Conservation (phyloP, 2,113 vertebrate species). For the Lanius ludovicianus region DNA sequence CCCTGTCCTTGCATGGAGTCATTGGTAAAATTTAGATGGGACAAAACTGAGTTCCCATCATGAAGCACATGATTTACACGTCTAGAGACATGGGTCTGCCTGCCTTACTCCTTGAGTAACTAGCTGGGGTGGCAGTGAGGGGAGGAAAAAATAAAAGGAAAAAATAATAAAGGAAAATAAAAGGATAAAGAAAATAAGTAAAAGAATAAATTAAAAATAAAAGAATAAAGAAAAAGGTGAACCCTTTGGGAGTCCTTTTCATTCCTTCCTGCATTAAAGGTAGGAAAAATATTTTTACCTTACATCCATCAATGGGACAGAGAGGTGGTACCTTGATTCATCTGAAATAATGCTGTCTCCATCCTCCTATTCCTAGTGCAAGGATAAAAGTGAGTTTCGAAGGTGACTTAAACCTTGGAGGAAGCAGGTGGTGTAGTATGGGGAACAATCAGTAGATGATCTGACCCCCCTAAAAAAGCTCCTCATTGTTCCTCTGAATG, state of each 20-base stretch:
- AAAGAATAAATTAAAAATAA: background rate
- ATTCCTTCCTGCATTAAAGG: background rate
- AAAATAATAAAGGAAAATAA: background rate
- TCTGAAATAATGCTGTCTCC: background rate
- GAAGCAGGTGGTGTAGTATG: background rate
- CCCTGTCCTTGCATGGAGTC: background rate
- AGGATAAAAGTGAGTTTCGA: background rate
- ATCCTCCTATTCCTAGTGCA: background rate
- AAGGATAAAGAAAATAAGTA: background rate
- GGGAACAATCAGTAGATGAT: background rate
- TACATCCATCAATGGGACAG: background rate
- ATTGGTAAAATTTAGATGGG: background rate
- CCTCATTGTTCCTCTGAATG: background rate
- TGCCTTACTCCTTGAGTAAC: background rate
- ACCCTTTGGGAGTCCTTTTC: background rate
- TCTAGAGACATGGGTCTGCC: background rate
- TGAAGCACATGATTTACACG: background rate
- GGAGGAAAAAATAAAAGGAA: background rate
- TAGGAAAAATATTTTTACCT: background rate
- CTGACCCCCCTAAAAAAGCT: background rate
- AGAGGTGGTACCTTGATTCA: background rate
- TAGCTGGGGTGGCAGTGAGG: background rate
- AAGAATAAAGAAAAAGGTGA: background rate
- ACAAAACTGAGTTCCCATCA: background rate
- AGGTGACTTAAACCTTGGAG: background rate